These are phyloP conservation scores for Tetramorium alpestre DNA, from an alignment of 1,140 invertebrate species.

Conservation along the genomic window DNA sequence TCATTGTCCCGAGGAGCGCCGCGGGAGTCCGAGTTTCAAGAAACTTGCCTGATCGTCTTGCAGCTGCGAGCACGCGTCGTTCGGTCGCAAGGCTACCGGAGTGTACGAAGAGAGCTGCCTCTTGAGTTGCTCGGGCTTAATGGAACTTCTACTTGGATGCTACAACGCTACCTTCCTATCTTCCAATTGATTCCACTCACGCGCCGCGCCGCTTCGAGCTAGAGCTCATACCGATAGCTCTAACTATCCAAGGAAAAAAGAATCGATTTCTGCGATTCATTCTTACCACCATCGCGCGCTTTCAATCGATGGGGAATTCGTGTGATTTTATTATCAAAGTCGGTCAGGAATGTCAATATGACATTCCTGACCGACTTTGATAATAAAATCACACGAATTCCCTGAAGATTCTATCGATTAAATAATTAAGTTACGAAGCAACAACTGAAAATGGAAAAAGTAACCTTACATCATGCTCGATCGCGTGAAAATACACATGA, in stretches of 20 bases:
- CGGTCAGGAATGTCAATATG: background rate
- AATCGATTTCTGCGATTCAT: conserved; percentile 50
- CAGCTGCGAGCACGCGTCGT: conserved; percentile 53
- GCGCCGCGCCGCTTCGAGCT: conserved; percentile 33
- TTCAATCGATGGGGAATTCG: conserved; percentile 42
- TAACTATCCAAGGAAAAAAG: conserved; percentile 43
- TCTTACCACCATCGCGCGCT: conserved; percentile 34
- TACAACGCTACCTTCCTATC: conserved; percentile 41
- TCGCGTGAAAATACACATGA: background rate
- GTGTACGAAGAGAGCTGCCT: conserved; percentile 58
- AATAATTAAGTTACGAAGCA: conserved; percentile 26
- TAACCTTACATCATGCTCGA: background rate
- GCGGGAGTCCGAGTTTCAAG: conserved; percentile 47
- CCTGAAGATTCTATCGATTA: conserved; percentile 3
- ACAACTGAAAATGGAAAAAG: background rate
- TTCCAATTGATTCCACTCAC: conserved; percentile 71
- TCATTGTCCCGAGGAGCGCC: conserved; percentile 59
- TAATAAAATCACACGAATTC: too few relatives aligned
- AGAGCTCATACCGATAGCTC: conserved; percentile 56
- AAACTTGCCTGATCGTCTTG: conserved; percentile 66
- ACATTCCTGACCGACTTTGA: too few relatives aligned
- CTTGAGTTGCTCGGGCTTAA: conserved; percentile 63
- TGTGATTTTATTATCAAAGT: conserved; percentile 47
- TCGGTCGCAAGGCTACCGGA: conserved; percentile 55
- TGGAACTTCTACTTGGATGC: conserved; percentile 67